Base-by-base conservation (phyloP, 2,797 vertebrate species). In the Ciconia nigra region DNA sequence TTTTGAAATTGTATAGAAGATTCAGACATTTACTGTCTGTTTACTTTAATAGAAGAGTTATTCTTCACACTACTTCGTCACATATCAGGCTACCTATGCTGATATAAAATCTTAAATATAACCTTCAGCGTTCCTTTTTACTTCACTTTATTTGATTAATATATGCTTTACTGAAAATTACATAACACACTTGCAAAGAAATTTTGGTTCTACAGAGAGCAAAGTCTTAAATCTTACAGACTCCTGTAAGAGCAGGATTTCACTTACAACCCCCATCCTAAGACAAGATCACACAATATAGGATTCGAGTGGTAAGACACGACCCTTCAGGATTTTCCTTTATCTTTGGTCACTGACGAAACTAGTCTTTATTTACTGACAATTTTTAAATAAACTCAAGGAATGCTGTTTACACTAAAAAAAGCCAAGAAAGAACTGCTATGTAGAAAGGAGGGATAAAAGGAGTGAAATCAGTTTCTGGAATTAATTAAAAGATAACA, bases 401-500 rank as follows among this genome's bases (percentile, higher is more conserved):
- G n/a, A 76, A 81, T 67, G 65, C 51, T 93, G 15, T 86, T 93
- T 91, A 79, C 70, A n/a, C 15, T 58, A 86, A 90, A 78, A 77
- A 86, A 67, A 90, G 54, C 25, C 54, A 94, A 89, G 84, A 96
- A 97, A 94, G 57, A 90, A 91, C 51, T 92, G 42, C 22, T 87
- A 16, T 84, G 26, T 91, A 84, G 90, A 81, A 97, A 94, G 67
- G 90, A 76, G 33, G 42, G 49, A 61, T 90, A 90, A 84, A 94
- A 94, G 62, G 69, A 92, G 41, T 87, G 17, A 97, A 96, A 93
- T 97, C 29, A 52, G 76, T 97, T 96, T 96, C 93, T 96, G 81
- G 62, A 93, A 95, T 97, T 96, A 97, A 98, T 97, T 98, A 97
- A 97, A 97, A 97, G 95, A 97, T 95, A 97, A 94, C 94, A 96